Base-by-base conservation (phyloP, 2,797 vertebrate genomes). In the Gila robusta region DNA sequence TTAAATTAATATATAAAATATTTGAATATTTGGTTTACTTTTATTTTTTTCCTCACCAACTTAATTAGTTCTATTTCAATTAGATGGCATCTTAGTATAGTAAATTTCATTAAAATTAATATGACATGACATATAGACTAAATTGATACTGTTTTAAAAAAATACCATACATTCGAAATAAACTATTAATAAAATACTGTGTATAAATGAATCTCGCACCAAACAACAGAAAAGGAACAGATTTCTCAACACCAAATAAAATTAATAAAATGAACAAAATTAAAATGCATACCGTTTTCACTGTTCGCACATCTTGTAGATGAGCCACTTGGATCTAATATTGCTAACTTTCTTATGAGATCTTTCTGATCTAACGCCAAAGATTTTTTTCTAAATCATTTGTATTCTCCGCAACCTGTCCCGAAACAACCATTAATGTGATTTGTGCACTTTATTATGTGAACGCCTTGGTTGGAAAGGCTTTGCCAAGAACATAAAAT, bases 391-490 rank as follows among this genome's bases (percentile, higher is more conserved):
- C 28, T 6, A 6, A 83, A 35, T n/a, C 39, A 28, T 83, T 66
- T 66, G 41, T 67, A 77, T 78, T 70, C 14, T 44, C 62, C 2
- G 6, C 39, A 74, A 66, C 56, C 70, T 62, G 39, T 82, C 70
- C 39, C 19, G 7, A 47, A 74, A 64, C 47, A 69, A 21, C n/a
- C 74, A 84, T 78, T 79, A 78, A 70, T 70, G 64, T 70, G 49
- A 78, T 84, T 78, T 70, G 73, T 54, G 74, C 44, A 84, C 11
- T 78, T 71, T 71, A 82, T 70, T 71, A 71, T n/a, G 62, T 17
- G 79, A 69, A 71, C 0, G 67, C 32, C 32, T 79, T 59, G 62
- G 62, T 56, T 70, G 35, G 17, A 44, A 70, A 70, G 74, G 26
- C 41, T 76, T 32, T 37, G 28, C 56, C 26, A 74, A 79, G 28